A percentile compares a stretch with the other conserved stretches of the same genome.
Evolutionary conservation across 1,140 invertebrate species (phyloP).

Genomic region (Scaptomyza hsui): DNA sequence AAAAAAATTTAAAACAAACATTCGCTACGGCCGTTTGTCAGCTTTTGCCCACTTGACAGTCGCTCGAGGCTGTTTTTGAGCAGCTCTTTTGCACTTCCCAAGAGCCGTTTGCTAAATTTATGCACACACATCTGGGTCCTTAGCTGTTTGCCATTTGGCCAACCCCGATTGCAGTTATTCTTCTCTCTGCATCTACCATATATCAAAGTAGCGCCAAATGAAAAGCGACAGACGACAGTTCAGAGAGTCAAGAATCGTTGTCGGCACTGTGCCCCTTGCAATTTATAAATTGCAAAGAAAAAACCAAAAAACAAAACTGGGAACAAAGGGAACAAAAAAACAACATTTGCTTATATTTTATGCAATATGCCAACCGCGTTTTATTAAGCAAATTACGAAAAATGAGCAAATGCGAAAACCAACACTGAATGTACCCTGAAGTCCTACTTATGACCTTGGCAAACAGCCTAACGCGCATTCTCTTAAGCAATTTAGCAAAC

Average conservation of each 20-base stretch:
- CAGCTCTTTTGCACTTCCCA: conserved; percentile 6
- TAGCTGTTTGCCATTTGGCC: conserved; percentile 37
- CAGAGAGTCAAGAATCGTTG: conserved; percentile 41
- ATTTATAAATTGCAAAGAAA: conserved; percentile 68
- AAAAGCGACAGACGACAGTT: conserved; percentile 45
- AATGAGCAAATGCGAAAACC: conserved; percentile 32
- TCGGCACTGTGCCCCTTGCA: conserved; percentile 39
- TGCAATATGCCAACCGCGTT: conserved; percentile 80
- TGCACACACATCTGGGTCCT: conserved; percentile 36
- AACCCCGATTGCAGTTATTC: conserved; percentile 29
- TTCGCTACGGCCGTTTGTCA: conserved; percentile 31
- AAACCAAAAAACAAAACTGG: neutral
- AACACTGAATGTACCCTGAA: conserved; percentile 35
- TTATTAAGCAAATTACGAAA: conserved; percentile 81
- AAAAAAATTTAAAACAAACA: conserved; percentile 20
- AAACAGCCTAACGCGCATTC: conserved; percentile 72
- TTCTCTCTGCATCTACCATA: conserved; percentile 23
- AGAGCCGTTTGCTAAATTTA: conserved; percentile 38
- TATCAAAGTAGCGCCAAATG: conserved; percentile 49
- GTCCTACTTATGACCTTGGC: conserved; percentile 81
- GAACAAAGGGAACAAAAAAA: conserved; percentile 39
- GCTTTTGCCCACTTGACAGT: conserved; percentile 43
- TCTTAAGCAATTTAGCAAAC: conserved; percentile 78
- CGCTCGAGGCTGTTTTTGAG: conserved; percentile 24
- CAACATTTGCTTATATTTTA: conserved; percentile 73